A percentile compares a stretch with the other conserved stretches of the same genome.
phyloP scores from a whole-genome alignment of 1,140 invertebrate genomes.

The Penaeus vannamei region DNA sequence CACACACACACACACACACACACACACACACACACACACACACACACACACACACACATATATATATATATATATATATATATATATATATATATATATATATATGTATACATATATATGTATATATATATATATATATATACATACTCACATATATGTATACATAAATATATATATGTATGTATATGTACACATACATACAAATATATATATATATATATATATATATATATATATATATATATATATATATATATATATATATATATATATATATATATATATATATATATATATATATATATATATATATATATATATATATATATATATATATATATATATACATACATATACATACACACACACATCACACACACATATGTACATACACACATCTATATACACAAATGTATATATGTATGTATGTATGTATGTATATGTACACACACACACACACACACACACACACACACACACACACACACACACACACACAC shows the following conservation, averaged over 20 bases:
- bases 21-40: too few relatives aligned
- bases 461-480: too few relatives aligned
- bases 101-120: not conserved
- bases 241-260: not conserved
- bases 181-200: constrained; percentile 14
- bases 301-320: too few relatives aligned
- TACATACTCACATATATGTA: not conserved
- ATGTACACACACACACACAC: not conserved
- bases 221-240: constrained; percentile 15
- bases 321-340: too few relatives aligned
- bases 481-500: too few relatives aligned
- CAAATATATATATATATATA: constrained; percentile 23
- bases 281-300: too few relatives aligned
- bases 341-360: not conserved
- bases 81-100: not conserved
- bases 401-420: constrained; percentile 16
- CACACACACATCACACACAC: not conserved
- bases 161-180: not conserved
- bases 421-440: not conserved
- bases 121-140: constrained; percentile 32
- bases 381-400: not conserved
- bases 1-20: not conserved
- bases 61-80: not conserved
- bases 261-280: too few relatives aligned
- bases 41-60: too few relatives aligned